Evolutionary conservation across 2,797 vertebrate genomes (phyloP).

Genomic region (Tinamus major): DNA sequence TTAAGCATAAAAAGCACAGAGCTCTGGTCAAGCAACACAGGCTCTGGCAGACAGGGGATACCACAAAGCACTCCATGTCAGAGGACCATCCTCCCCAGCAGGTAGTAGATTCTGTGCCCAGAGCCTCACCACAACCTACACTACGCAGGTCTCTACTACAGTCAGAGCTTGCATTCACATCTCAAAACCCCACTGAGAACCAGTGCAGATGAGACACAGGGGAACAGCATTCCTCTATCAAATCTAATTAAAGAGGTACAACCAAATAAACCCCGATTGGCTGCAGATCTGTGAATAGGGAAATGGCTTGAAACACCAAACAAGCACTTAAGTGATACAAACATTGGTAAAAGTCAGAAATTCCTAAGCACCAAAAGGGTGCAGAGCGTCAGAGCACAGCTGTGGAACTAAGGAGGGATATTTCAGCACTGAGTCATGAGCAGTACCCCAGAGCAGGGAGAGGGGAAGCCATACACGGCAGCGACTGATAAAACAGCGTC

Average conservation of each 20-base stretch:
- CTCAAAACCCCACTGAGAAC: not conserved
- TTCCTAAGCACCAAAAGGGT: not conserved
- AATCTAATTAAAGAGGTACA: not conserved
- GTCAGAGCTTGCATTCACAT: not conserved
- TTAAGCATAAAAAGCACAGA: not conserved
- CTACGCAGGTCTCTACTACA: accelerated
- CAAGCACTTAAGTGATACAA: not conserved
- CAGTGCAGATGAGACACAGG: not conserved
- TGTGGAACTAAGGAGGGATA: not conserved
- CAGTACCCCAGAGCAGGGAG: not conserved
- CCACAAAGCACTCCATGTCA: not conserved
- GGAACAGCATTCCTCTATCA: not conserved
- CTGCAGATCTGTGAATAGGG: not conserved
- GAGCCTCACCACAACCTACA: not conserved
- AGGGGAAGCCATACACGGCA: not conserved
- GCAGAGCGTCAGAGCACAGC: not conserved
- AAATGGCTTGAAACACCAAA: not conserved
- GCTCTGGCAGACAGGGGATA: not conserved
- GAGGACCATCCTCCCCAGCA: not conserved
- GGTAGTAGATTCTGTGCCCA: not conserved
- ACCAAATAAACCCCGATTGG: not conserved
- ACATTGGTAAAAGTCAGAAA: not conserved
- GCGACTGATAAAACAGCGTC: not conserved
- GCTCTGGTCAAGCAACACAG: not conserved
- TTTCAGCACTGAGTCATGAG: not conserved